Percentiles rank a stretch among this genome's conserved stretches.
Evolutionary conservation across 2,888 invertebrate species (phyloP).

Genomic region (Teinopalpus imperialis): DNA sequence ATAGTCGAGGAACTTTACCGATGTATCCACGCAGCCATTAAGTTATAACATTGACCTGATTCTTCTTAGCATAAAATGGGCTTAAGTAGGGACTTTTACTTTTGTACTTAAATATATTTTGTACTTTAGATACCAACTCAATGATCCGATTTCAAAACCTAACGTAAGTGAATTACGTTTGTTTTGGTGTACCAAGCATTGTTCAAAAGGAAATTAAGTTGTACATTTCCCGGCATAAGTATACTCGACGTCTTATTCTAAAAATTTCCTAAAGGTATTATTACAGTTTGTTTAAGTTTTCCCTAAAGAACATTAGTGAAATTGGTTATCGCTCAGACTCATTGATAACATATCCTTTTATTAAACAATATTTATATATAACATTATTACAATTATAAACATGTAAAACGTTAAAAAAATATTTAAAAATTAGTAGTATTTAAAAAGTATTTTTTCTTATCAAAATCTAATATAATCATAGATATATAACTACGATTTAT

Average conservation of each 20-base stretch:
- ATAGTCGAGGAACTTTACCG: too few species aligned
- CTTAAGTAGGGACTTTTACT: conserved; percentile 1
- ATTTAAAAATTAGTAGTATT: too few species aligned
- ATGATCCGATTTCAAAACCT: conserved; percentile 7
- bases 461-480: too few species aligned
- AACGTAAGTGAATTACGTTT: conserved; percentile 1
- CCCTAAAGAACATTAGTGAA: too few species aligned
- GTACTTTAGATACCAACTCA: not conserved
- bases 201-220: conserved; percentile 11
- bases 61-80: not conserved
- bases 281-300: too few species aligned
- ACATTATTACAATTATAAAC: too few species aligned
- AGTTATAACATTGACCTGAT: conserved; percentile 9
- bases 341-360: too few species aligned
- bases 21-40: not conserved
- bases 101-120: not conserved
- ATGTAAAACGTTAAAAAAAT: too few species aligned
- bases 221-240: conserved; percentile 1
- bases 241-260: not conserved
- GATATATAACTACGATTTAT: too few species aligned
- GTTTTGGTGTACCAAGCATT: conserved; percentile 15
- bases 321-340: too few species aligned
- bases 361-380: too few species aligned
- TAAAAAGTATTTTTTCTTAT: too few species aligned
- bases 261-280: conserved; percentile 2